Percentiles rank a stretch among this genome's conserved stretches.
Evolutionary conservation across 2,888 invertebrate species (phyloP).

Genomic region (Cremastinae sp.): DNA sequence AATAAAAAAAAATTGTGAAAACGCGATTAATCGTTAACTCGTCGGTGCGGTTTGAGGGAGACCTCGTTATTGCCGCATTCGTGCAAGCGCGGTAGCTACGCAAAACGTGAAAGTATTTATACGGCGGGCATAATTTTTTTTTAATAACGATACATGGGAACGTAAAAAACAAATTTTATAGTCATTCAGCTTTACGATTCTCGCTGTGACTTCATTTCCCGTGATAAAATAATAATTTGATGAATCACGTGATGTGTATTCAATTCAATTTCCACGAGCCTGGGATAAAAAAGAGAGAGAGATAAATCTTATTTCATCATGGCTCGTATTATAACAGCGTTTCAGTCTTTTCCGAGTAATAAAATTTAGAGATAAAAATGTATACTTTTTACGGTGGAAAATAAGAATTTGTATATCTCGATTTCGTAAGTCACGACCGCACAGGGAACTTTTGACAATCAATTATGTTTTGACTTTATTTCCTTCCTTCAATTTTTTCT

Average conservation of each 20-base stretch:
- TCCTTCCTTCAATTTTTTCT: not conserved
- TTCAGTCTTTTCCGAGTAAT: too few species aligned
- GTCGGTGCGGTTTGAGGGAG: too few species aligned
- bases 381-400: not conserved
- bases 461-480: constrained; percentile 27
- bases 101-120: constrained; percentile 12
- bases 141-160: constrained; percentile 29
- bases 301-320: constrained; percentile 15
- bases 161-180: constrained; percentile 26
- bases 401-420: constrained; percentile 21
- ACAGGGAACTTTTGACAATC: constrained; percentile 25
- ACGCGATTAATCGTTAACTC: too few species aligned
- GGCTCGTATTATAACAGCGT: not conserved
- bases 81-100: not conserved
- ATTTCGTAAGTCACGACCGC: not conserved
- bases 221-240: constrained; percentile 44
- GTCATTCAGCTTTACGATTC: constrained; percentile 29
- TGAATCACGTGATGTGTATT: constrained; percentile 40
- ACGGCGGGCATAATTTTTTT: constrained; percentile 25
- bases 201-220: constrained; percentile 28
- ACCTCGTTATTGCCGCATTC: not conserved
- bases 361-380: constrained; percentile 15
- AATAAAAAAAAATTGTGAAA: too few species aligned
- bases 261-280: constrained; percentile 33
- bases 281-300: constrained; percentile 3